phyloP scores from a whole-genome alignment of 2,113 vertebrate genomes.

The Anarhynchus alexandrinus region DNA sequence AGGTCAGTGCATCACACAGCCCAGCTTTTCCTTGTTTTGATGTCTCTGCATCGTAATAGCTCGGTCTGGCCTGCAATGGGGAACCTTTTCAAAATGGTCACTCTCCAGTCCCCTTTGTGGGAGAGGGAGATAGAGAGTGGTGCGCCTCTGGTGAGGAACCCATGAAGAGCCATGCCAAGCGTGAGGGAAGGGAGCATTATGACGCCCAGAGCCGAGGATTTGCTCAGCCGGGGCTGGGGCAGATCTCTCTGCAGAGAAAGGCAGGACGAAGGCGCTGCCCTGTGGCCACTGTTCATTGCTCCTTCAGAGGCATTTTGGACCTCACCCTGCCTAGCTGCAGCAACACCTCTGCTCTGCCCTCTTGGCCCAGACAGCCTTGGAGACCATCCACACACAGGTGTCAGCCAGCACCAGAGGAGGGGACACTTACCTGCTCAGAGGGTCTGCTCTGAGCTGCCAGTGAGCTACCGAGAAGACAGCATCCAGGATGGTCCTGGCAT shows the following conservation, averaged over 20 bases:
- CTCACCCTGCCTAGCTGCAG: neutral
- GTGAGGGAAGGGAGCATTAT: neutral
- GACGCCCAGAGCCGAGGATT: neutral
- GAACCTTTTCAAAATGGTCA: neutral
- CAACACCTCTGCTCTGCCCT: neutral
- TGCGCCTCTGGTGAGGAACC: neutral
- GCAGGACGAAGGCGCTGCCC: neutral
- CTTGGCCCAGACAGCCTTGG: neutral
- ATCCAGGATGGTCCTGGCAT: rapidly evolving
- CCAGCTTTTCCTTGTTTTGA: neutral
- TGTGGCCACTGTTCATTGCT: neutral
- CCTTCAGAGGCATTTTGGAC: neutral
- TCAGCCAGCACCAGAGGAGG: neutral
- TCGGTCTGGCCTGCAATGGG: neutral
- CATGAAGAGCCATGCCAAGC: neutral
- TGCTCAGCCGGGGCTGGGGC: neutral
- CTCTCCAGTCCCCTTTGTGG: neutral
- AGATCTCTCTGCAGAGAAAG: neutral
- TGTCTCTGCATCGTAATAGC: neutral
- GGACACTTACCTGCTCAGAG: neutral
- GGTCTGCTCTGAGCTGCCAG: neutral
- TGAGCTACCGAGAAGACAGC: neutral
- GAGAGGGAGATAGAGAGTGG: neutral
- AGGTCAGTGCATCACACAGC: neutral
- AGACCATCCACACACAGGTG: neutral